Percentiles rank a stretch among this genome's conserved stretches.
Evolutionary conservation across 2,888 invertebrate genomes (phyloP).

Genomic region (Caenorhabditis zanzibari): DNA sequence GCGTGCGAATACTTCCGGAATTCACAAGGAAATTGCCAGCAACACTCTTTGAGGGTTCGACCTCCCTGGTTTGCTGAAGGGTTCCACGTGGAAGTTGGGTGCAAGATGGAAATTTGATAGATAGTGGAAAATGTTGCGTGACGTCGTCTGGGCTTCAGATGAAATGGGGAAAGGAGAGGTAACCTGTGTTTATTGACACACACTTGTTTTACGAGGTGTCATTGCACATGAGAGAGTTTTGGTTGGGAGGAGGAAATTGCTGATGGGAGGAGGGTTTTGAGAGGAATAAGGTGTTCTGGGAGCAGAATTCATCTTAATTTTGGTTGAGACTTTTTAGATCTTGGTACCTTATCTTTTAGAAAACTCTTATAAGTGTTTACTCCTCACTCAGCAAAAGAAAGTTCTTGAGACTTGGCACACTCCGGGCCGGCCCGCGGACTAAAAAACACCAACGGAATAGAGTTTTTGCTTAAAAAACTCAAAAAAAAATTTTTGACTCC

Average conservation of each 20-base stretch:
- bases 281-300: background rate
- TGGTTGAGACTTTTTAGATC: too few relatives aligned
- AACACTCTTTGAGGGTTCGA: background rate
- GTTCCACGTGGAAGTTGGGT: background rate
- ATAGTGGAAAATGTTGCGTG: slow-evolving; percentile 19
- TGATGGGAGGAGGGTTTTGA: background rate
- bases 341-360: too few relatives aligned
- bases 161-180: background rate
- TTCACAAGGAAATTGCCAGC: slow-evolving; percentile 27
- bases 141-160: slow-evolving; percentile 12
- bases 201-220: slow-evolving; percentile 17
- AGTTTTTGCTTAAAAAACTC: too few relatives aligned
- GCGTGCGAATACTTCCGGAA: slow-evolving; percentile 47
- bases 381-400: too few relatives aligned
- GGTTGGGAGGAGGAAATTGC: background rate
- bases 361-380: too few relatives aligned
- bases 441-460: too few relatives aligned
- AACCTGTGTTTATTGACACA: slow-evolving; percentile 32
- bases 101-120: slow-evolving; percentile 1
- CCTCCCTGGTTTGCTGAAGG: slow-evolving; percentile 1
- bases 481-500: too few relatives aligned
- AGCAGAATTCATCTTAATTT: too few relatives aligned
- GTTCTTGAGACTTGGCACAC: too few relatives aligned
- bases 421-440: too few relatives aligned
- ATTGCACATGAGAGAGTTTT: slow-evolving; percentile 8